phyloP scores from a whole-genome alignment of 2,797 vertebrate species.

The Syndactyla subalaris region DNA sequence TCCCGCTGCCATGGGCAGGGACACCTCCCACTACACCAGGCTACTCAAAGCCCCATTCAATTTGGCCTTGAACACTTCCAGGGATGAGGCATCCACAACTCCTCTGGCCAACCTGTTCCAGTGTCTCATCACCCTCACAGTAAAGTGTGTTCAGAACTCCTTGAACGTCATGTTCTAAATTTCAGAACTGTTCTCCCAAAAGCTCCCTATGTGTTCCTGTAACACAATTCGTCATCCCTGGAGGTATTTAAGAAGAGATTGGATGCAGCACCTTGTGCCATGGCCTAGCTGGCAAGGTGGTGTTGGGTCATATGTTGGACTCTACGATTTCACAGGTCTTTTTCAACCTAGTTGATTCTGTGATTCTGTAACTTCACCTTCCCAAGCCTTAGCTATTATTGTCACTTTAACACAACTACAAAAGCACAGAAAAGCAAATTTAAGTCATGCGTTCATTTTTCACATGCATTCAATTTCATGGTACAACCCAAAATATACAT shows the following conservation, averaged over 20 bases:
- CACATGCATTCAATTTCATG: slow-evolving; percentile 7
- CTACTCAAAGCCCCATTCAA: background rate
- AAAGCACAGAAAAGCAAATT: background rate
- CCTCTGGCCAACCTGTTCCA: background rate
- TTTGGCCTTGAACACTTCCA: background rate
- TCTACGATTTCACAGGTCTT: too few relatives aligned
- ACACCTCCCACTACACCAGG: background rate
- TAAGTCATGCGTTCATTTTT: background rate
- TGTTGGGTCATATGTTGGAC: too few relatives aligned
- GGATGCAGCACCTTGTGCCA: too few relatives aligned
- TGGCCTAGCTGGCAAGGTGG: too few relatives aligned
- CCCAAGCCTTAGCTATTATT: background rate
- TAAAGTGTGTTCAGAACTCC: background rate
- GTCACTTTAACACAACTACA: background rate
- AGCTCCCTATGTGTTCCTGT: background rate
- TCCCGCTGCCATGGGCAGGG: background rate
- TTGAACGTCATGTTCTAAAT: background rate
- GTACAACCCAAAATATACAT: slow-evolving; percentile 58
- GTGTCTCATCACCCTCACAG: background rate
- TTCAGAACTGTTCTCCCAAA: background rate
- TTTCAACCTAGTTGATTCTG: too few relatives aligned
- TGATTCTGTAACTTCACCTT: background rate
- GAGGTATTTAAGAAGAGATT: too few relatives aligned
- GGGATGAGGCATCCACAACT: background rate
- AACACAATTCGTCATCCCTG: background rate